Base-by-base conservation (phyloP, 2,113 vertebrate species). In the Donacobius atricapilla region DNA sequence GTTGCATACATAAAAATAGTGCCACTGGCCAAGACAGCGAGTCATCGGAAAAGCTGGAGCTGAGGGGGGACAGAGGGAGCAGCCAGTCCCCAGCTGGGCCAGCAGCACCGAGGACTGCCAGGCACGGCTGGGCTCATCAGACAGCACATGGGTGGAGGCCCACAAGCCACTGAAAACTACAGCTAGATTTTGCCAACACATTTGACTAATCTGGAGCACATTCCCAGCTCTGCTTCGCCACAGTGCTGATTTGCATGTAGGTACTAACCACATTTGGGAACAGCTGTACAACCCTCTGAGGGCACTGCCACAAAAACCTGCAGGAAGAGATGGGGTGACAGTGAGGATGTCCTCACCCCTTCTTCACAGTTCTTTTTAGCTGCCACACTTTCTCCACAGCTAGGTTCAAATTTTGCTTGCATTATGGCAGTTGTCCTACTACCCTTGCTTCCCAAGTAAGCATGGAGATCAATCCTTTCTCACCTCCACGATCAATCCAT, bases 111-210 rank as follows among this genome's bases (percentile, higher is more conserved):
- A 91, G 66, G 28, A 39, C 87, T 94, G 90, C 76, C 94, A 96
- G 92, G 68, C 86, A 92, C 3, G 16, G 89, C 86, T 5, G 4
- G 76, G 30, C 54, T 83, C 90, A 66, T 48, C 71, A 93, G 30
- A 83, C 71, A 85, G 70, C 22, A 40, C 90, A 86, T 57, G 93
- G 94, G 91, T 89, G 94, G 96, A 90, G 95, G 68, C 91, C 56
- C 68, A 78, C 72, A 91, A 66, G 56, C 16, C 80, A 75, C 48
- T 93, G 73, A 83, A 94, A 79, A 71, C 60, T 69, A 28, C 88
- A 87, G 80, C 44, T 71, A 31, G 64, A 75, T 83, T 95, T 94
- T 95, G 95, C 94, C 94, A 92, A 70, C 64, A 89, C 12, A 42
- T 93, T 84, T 90, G 83, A 75, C 76, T 92, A 92, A 90, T 78